These are phyloP conservation scores for Silurus asotus DNA, from an alignment of 2,113 vertebrate genomes.

Conservation along the genomic window DNA sequence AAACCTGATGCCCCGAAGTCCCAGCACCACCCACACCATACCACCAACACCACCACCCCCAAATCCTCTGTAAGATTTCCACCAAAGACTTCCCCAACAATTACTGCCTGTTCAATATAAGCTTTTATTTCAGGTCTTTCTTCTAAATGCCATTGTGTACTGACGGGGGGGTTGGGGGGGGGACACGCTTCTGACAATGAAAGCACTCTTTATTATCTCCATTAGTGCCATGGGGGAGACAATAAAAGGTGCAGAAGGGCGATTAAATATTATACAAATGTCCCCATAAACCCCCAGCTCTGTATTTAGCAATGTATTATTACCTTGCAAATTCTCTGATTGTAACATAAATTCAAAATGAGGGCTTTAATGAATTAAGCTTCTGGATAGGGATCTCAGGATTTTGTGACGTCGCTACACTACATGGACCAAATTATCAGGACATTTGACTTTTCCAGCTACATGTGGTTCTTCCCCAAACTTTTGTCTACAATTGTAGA, in stretches of 20 bases:
- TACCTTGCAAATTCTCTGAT: neutral
- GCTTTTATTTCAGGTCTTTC: neutral
- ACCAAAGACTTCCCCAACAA: slow-evolving; percentile 57
- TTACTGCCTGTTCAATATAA: slow-evolving; percentile 46
- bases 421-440: too few relatives aligned
- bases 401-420: neutral
- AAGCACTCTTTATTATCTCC: neutral
- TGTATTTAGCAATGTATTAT: neutral
- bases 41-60: too few relatives aligned
- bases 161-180: too few relatives aligned
- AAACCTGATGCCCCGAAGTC: neutral
- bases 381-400: neutral
- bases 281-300: neutral
- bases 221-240: neutral
- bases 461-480: too few relatives aligned
- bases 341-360: neutral
- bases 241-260: slow-evolving; percentile 11
- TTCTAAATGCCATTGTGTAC: neutral
- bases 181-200: neutral
- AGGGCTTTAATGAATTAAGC: neutral
- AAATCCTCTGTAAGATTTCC: slow-evolving; percentile 49
- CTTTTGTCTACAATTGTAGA: too few relatives aligned
- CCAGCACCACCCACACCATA: too few relatives aligned
- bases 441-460: too few relatives aligned
- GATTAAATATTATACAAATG: neutral